Evolutionary conservation across 1,140 invertebrate species (phyloP).

Genomic region (Drosophila simulans): DNA sequence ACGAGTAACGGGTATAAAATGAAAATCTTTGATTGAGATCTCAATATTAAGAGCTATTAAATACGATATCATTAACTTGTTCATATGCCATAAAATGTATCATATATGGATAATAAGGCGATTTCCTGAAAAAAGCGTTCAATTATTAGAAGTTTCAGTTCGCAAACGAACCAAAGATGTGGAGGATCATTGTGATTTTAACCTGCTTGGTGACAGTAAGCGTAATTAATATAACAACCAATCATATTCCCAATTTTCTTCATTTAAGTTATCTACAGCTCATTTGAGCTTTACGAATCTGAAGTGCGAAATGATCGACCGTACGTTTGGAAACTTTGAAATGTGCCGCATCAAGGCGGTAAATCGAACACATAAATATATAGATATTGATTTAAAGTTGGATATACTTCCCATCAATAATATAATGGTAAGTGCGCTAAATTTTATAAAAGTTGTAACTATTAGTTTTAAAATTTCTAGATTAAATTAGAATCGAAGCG

Average conservation of each 20-base stretch:
- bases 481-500: conserved; percentile 7
- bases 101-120: background rate
- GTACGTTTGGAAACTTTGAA: conserved; percentile 1
- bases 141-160: conserved; percentile 4
- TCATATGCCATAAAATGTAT: background rate
- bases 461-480: background rate
- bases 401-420: conserved; percentile 17
- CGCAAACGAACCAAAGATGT: conserved; percentile 2
- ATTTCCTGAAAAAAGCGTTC: no score
- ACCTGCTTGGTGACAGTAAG: conserved; percentile 7
- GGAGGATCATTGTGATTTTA: background rate
- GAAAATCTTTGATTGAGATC: no score
- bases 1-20: no score
- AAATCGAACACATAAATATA: conserved; percentile 50
- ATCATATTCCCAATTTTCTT: background rate
- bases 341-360: conserved; percentile 47
- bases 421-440: conserved; percentile 4
- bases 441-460: background rate
- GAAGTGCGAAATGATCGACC: conserved; percentile 28
- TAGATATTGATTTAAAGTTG: conserved; percentile 12
- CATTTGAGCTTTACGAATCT: conserved; percentile 37
- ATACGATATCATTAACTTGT: background rate
- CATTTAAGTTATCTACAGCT: background rate
- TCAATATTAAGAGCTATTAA: background rate
- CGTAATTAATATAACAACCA: no score